These are phyloP conservation scores for Pelvicachromis taeniatus DNA, from an alignment of 2,113 vertebrate species.

Conservation along the genomic window DNA sequence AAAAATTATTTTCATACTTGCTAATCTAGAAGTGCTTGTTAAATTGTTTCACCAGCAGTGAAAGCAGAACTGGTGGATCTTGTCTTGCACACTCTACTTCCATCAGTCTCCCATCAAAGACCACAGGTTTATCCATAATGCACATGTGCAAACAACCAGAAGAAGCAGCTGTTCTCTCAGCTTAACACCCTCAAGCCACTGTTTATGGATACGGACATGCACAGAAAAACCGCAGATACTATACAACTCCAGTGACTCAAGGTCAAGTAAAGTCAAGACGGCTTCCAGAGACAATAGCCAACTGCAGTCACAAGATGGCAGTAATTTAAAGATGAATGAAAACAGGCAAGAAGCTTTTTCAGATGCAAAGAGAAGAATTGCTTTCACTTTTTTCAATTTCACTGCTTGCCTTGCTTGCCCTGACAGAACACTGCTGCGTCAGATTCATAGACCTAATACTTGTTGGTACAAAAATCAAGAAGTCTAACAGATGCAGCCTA, in stretches of 20 bases:
- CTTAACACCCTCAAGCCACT: background rate
- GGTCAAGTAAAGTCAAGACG: background rate
- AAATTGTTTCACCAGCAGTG: background rate
- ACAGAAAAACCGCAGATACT: background rate
- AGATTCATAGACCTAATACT: background rate
- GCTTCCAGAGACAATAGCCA: background rate
- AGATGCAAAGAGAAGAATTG: background rate
- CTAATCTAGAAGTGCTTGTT: background rate
- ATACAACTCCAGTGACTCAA: background rate
- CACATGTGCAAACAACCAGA: background rate
- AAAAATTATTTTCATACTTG: background rate
- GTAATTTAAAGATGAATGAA: background rate
- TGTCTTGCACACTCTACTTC: background rate
- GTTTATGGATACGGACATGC: background rate
- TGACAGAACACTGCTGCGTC: background rate
- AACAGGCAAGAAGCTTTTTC: accelerated
- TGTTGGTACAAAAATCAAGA: too few relatives aligned
- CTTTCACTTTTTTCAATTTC: background rate
- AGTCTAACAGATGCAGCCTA: too few relatives aligned
- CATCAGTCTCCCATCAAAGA: background rate
- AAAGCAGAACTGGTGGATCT: background rate
- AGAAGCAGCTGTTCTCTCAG: background rate
- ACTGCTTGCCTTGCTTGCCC: background rate
- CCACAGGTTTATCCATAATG: background rate
- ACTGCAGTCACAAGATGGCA: background rate